Conservation (phyloP, 2,797 vertebrate genomes). For the Sebastes glaucus region DNA sequence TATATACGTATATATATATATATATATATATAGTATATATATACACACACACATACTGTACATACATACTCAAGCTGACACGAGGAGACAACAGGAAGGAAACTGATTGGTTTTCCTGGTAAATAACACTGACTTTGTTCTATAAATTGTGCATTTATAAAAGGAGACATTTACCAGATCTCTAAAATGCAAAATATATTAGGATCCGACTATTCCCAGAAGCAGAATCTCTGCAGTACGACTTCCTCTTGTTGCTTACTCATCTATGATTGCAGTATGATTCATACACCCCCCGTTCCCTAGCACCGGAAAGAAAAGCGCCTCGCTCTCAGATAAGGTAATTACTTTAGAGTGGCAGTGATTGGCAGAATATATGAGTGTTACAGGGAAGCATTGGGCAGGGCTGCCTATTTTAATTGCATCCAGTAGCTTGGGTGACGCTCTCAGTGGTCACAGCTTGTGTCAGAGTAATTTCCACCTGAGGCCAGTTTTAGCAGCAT, state of each 20-base stretch:
- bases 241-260: slow-evolving; percentile 29
- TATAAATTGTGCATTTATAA: neutral
- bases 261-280: slow-evolving; percentile 39
- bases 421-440: neutral
- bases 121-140: neutral
- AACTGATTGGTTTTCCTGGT: neutral
- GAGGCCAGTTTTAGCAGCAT: slow-evolving; percentile 9
- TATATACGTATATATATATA: too few species aligned
- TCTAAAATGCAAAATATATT: neutral
- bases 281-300: slow-evolving; percentile 21
- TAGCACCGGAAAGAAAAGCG: slow-evolving; percentile 10
- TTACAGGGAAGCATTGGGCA: neutral
- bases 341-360: slow-evolving; percentile 42
- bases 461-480: slow-evolving; percentile 5
- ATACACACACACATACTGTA: too few species aligned
- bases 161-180: neutral
- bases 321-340: slow-evolving; percentile 29
- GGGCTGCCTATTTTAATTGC: slow-evolving; percentile 7
- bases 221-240: neutral
- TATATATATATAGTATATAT: too few species aligned
- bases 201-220: neutral
- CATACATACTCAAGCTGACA: neutral
- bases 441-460: neutral
- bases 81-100: neutral
- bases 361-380: slow-evolving; percentile 15